Evolutionary conservation across 2,888 invertebrate genomes (phyloP), one percentile per base, ranked within the genome.

Genomic region (Heliconius erato): DNA sequence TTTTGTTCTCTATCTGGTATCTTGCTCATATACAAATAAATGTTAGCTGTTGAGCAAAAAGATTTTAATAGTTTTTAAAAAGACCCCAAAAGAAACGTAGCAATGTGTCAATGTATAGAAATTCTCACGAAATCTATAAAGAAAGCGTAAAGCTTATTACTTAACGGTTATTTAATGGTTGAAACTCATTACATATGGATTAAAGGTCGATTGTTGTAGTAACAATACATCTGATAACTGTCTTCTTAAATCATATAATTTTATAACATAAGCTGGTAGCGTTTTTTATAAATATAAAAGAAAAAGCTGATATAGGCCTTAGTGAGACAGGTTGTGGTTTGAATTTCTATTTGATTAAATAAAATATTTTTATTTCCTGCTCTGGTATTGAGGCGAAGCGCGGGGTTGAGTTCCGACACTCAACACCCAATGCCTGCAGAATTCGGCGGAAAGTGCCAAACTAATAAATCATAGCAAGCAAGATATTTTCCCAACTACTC

Each of bases 181-280:
- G 71, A 74, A 59, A 79, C 71, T 81, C 81, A 78, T 81, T 81
- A 78, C 63, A 71, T 81, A 81, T 81, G 81, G 81, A 78, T 80
- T 80, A 82, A 80, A 79, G 81, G 83, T 85, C 80, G 85, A 88
- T 87, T 87, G 89, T 88, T 85, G 78, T 86, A 85, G 86, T 83
- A 74, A 81, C 71, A 78, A 81, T 71, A 78, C 69, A 54, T 28
- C 44, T 81, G 86, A 87, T 90, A 90, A 90, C 91, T 89, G 90
- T 90, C 87, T 82, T 72, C 84, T 85, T 87, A 88, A 87, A 84
- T 83, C 71, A 74, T 84, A n/a, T 44, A 35, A 49, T 83, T 76
- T 68, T 40, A 86, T 85, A 74, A n/a, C 26, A 83, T 72, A 84
- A 86, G 85, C 81, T 80, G 3, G 40, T 65, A 80, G 80, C 78